Evolutionary conservation across 2,113 vertebrate species (phyloP).

Genomic region (Nicator chloris): DNA sequence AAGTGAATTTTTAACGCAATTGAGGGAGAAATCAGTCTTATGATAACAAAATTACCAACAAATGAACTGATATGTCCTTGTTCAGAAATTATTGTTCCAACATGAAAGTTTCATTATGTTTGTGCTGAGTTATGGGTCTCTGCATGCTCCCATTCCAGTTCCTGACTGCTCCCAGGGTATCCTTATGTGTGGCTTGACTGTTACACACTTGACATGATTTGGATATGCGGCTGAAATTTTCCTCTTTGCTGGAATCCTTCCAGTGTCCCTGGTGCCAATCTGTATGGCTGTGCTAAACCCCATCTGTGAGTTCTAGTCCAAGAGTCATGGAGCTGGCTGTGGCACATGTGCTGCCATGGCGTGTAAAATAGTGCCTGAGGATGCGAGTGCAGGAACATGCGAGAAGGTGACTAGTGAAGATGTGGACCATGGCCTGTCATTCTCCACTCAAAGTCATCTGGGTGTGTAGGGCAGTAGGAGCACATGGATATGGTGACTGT

Average conservation of each 20-base stretch:
- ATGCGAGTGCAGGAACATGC: neutral
- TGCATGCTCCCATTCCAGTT: neutral
- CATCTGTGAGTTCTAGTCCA: fast-evolving
- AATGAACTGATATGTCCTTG: neutral
- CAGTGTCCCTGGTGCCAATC: neutral
- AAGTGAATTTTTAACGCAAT: neutral
- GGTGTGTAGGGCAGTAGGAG: neutral
- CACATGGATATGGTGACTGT: neutral
- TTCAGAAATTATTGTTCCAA: neutral
- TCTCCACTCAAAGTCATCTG: neutral
- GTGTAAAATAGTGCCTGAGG: neutral
- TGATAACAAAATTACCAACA: neutral
- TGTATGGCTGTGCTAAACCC: neutral
- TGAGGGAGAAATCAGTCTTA: neutral
- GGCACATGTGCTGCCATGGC: fast-evolving
- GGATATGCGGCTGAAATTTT: neutral
- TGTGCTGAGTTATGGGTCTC: neutral
- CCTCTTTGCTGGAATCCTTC: neutral
- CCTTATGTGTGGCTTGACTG: neutral
- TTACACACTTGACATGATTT: neutral
- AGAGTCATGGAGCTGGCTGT: neutral
- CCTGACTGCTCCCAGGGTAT: neutral
- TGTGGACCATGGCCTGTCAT: neutral
- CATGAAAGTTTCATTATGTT: neutral
- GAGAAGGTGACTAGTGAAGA: neutral